phyloP scores from a whole-genome alignment of 1,140 invertebrate genomes.

The Bombus sibiricus region DNA sequence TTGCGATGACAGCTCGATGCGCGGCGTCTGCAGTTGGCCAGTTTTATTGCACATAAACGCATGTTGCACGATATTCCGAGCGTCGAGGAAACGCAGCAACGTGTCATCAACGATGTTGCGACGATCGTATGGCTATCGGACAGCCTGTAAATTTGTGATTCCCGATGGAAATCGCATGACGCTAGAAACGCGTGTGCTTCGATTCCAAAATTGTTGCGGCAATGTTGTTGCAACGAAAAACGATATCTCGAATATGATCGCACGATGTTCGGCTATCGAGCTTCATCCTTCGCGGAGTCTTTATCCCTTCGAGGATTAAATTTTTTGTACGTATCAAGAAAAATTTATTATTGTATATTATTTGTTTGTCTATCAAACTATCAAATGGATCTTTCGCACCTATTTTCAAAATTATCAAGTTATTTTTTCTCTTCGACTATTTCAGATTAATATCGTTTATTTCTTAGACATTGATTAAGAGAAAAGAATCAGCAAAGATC shows the following conservation, averaged over 20 bases:
- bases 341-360: too few species aligned
- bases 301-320: neutral
- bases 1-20: neutral
- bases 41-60: conserved; percentile 22
- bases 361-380: too few species aligned
- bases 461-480: too few species aligned
- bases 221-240: neutral
- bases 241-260: neutral
- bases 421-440: too few species aligned
- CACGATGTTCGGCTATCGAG: too few species aligned
- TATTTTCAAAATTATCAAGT: too few species aligned
- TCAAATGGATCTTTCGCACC: too few species aligned
- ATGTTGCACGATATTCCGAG: conserved; percentile 27
- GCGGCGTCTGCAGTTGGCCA: neutral
- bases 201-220: neutral
- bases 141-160: conserved; percentile 10
- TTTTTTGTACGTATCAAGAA: too few species aligned
- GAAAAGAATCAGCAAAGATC: too few species aligned
- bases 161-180: conserved; percentile 6
- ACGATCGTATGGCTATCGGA: neutral
- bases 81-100: conserved; percentile 32
- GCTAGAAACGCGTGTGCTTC: neutral
- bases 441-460: too few species aligned
- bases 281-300: too few species aligned
- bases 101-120: conserved; percentile 48